Evolutionary conservation across 2,113 vertebrate genomes (phyloP).

Genomic region (Progne subis): DNA sequence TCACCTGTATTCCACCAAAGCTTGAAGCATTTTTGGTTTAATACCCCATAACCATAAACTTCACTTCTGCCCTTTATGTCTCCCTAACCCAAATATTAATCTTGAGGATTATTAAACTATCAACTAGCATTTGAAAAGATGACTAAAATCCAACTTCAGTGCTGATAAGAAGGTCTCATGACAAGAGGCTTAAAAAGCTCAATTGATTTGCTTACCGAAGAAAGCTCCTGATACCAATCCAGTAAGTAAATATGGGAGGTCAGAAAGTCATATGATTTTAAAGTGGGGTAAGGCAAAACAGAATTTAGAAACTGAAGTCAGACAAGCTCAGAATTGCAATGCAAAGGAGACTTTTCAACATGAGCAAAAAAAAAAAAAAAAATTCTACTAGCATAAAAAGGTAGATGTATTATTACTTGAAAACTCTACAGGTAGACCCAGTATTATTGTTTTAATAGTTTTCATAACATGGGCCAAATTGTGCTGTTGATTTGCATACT

Average conservation of each 20-base stretch:
- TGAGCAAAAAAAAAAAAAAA: neutral
- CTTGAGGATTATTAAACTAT: neutral
- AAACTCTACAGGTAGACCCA: neutral
- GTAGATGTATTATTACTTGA: neutral
- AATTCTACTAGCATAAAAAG: neutral
- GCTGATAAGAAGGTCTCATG: neutral
- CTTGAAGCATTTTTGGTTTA: neutral
- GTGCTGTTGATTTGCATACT: neutral
- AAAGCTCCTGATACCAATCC: neutral
- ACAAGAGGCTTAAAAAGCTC: neutral
- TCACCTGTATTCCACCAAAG: neutral
- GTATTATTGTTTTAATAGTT: neutral
- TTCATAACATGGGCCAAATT: neutral
- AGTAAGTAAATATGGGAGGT: neutral
- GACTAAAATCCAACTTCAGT: neutral
- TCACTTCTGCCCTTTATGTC: neutral
- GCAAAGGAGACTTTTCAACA: neutral
- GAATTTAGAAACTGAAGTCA: neutral
- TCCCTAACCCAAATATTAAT: neutral
- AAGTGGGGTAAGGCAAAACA: neutral
- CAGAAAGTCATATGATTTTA: neutral
- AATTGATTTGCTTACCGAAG: neutral
- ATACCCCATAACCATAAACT: neutral
- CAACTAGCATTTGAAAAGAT: neutral
- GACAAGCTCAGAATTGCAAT: neutral